Conservation (phyloP, 1,140 invertebrate genomes). For the Hylaeus anthracinus region DNA sequence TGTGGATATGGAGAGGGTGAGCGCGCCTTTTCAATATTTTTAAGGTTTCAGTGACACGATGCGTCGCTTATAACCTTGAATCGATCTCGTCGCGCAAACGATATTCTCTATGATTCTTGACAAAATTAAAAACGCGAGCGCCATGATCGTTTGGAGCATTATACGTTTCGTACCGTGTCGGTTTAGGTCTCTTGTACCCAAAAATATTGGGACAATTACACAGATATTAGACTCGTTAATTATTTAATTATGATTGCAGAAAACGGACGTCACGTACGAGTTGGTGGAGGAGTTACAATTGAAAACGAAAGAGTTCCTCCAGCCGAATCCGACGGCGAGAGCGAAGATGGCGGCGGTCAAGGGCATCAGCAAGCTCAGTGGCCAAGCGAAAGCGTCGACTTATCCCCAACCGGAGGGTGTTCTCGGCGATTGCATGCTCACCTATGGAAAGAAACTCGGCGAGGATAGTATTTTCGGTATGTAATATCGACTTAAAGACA, state of each 20-base stretch:
- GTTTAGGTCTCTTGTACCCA: too few species aligned
- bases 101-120: not conserved
- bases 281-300: slow-evolving; percentile 96
- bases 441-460: slow-evolving; percentile 97
- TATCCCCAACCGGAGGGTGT: slow-evolving; percentile 99
- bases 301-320: slow-evolving; percentile 99
- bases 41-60: slow-evolving; percentile 6
- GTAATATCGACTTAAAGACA: not conserved
- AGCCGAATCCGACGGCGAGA: slow-evolving; percentile 97
- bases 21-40: slow-evolving; percentile 50
- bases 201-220: too few species aligned
- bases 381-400: slow-evolving; percentile 93
- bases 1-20: slow-evolving; percentile 99
- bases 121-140: too few species aligned
- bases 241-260: slow-evolving; percentile 82
- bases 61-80: slow-evolving; percentile 13
- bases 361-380: slow-evolving; percentile 93
- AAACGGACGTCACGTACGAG: slow-evolving; percentile 98
- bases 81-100: not conserved
- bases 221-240: too few species aligned
- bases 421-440: slow-evolving; percentile 97
- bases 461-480: slow-evolving; percentile 96
- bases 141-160: too few species aligned
- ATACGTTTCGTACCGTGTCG: too few species aligned
- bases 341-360: slow-evolving; percentile 98